These are phyloP conservation scores for Chlorospingus flavigularis DNA, from an alignment of 2,797 vertebrate genomes.

Conservation along the genomic window DNA sequence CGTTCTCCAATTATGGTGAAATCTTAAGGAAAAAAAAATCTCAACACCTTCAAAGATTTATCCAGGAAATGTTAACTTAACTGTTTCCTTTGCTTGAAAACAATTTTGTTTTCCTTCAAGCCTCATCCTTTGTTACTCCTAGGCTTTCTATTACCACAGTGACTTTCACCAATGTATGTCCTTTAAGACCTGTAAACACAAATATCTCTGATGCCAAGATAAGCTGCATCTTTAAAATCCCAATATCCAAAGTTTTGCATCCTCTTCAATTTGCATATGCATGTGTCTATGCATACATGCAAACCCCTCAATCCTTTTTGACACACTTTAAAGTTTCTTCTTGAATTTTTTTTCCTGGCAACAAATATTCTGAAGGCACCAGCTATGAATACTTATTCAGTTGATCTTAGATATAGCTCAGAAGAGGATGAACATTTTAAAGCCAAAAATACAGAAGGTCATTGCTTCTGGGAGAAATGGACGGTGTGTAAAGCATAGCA, in stretches of 20 bases:
- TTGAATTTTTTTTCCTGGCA: not conserved
- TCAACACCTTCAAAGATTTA: not conserved
- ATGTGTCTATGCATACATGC: not conserved
- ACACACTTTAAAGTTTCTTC: not conserved
- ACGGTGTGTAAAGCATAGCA: not conserved
- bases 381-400: not conserved
- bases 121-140: not conserved
- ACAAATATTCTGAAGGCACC: not conserved
- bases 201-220: not conserved
- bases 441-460: not conserved
- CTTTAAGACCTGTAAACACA: not conserved
- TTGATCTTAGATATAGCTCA: not conserved
- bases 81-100: not conserved
- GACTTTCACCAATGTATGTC: not conserved
- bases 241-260: not conserved
- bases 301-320: not conserved
- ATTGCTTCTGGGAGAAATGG: not conserved
- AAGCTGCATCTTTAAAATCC: not conserved
- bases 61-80: not conserved
- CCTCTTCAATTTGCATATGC: not conserved
- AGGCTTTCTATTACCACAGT: not conserved
- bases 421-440: not conserved
- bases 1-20: not conserved
- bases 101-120: not conserved
- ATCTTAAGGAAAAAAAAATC: not conserved